These are phyloP conservation scores for Pogonomyrmex barbatus DNA, from an alignment of 1,140 invertebrate genomes.

Conservation along the genomic window DNA sequence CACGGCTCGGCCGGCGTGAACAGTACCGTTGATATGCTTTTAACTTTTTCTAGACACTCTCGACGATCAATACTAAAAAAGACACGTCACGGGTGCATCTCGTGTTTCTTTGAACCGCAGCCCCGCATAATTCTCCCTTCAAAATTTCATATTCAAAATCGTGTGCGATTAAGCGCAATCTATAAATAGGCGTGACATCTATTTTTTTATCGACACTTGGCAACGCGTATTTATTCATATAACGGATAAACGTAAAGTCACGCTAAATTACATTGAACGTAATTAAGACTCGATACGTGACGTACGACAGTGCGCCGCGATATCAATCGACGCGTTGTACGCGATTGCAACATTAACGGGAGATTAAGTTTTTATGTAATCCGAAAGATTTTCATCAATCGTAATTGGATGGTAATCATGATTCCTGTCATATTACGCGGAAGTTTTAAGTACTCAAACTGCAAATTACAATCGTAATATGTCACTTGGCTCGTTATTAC, in stretches of 20 bases:
- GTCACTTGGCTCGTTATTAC: constrained; percentile 34
- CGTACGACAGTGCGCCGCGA: neutral
- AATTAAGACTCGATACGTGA: constrained; percentile 27
- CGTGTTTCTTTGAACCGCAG: neutral
- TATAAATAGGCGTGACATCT: neutral
- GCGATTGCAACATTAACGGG: constrained; percentile 20
- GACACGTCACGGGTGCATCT: neutral
- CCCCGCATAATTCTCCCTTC: neutral
- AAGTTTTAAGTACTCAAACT: constrained; percentile 47
- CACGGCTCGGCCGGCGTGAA: neutral
- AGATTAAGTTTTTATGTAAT: constrained; percentile 23
- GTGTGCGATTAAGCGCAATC: neutral
- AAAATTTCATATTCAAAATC: neutral
- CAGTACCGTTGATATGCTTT: constrained; percentile 29
- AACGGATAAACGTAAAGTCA: neutral
- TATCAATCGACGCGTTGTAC: constrained; percentile 27
- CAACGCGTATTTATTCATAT: too few relatives aligned
- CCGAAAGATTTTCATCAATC: constrained; percentile 48
- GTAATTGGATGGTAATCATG: constrained; percentile 44
- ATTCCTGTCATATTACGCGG: constrained; percentile 44
- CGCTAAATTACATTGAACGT: neutral
- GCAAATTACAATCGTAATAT: constrained; percentile 52
- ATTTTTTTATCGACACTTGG: neutral
- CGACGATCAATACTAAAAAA: neutral
- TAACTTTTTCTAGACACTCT: constrained; percentile 9